Conservation (phyloP, 2,888 invertebrate species). For the Slavum lentiscoides region DNA sequence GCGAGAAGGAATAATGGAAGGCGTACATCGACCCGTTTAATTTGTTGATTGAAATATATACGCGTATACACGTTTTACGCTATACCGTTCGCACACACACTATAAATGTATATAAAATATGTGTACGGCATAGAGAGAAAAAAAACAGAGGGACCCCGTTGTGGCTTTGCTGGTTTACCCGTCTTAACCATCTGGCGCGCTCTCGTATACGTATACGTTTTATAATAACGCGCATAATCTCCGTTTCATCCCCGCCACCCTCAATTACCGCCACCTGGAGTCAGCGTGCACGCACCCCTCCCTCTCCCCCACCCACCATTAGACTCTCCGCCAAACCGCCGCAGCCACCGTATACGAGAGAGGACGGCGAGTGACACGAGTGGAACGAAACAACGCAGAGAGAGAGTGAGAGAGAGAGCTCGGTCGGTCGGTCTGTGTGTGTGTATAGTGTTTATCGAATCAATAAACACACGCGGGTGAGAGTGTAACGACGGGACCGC, state of each 20-base stretch:
- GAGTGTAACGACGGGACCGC: neutral
- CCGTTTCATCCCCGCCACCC: conserved; percentile 29
- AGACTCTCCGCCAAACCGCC: too few relatives aligned
- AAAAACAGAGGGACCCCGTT: conserved; percentile 37
- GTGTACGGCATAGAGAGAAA: neutral
- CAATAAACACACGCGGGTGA: conserved; percentile 27
- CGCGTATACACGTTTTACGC: neutral
- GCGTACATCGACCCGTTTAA: conserved; percentile 33
- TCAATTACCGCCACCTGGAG: conserved; percentile 52
- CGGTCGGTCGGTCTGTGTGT: too few relatives aligned
- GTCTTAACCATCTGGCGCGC: conserved; percentile 52
- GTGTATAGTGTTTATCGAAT: conserved; percentile 44
- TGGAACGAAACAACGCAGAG: too few relatives aligned
- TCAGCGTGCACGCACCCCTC: conserved; percentile 36
- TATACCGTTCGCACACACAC: too few relatives aligned
- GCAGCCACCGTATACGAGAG: too few relatives aligned
- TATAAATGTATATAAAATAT: neutral
- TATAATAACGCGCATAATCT: conserved; percentile 27
- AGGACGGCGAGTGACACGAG: too few relatives aligned
- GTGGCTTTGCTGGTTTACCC: conserved; percentile 52
- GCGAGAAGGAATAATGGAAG: too few relatives aligned
- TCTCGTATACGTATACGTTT: neutral
- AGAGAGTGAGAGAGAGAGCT: too few relatives aligned
- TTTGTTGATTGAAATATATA: conserved; percentile 52
- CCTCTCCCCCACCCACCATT: neutral